Evolutionary conservation across 2,113 vertebrate genomes (phyloP).

Genomic region (Callionymus lyra): DNA sequence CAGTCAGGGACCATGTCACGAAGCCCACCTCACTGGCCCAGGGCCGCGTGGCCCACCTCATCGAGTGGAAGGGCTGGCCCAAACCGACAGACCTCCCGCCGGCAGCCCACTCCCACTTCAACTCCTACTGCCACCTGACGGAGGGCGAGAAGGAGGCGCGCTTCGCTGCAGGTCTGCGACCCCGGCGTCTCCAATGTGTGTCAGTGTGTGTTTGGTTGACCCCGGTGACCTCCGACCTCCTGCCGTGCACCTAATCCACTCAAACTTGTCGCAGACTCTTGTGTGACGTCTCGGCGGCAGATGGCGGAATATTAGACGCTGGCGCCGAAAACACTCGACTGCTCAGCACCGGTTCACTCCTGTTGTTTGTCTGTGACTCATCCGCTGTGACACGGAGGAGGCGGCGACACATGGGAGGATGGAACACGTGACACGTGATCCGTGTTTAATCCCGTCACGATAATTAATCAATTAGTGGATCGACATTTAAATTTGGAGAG

Average conservation of each 20-base stretch:
- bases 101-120: slow-evolving; percentile 82
- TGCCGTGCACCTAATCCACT: slow-evolving; percentile 40
- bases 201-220: too few relatives aligned
- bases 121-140: slow-evolving; percentile 87
- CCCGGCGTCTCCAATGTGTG: neutral
- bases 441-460: too few relatives aligned
- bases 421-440: neutral
- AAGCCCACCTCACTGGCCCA: slow-evolving; percentile 97
- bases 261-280: slow-evolving; percentile 20
- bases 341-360: slow-evolving; percentile 26
- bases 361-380: slow-evolving; percentile 40
- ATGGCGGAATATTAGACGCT: slow-evolving; percentile 58
- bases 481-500: too few relatives aligned
- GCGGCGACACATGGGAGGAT: neutral
- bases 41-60: slow-evolving; percentile 93
- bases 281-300: slow-evolving; percentile 43
- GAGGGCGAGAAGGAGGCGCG: slow-evolving; percentile 95
- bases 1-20: slow-evolving; percentile 93
- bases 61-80: slow-evolving; percentile 98
- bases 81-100: slow-evolving; percentile 74
- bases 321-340: slow-evolving; percentile 44
- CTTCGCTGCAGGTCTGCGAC: slow-evolving; percentile 80
- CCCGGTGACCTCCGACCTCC: slow-evolving; percentile 20
- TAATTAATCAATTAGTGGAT: too few relatives aligned
- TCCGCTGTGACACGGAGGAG: slow-evolving; percentile 12